Conservation (phyloP, 1,140 invertebrate genomes). For the Mamestra configurata region DNA sequence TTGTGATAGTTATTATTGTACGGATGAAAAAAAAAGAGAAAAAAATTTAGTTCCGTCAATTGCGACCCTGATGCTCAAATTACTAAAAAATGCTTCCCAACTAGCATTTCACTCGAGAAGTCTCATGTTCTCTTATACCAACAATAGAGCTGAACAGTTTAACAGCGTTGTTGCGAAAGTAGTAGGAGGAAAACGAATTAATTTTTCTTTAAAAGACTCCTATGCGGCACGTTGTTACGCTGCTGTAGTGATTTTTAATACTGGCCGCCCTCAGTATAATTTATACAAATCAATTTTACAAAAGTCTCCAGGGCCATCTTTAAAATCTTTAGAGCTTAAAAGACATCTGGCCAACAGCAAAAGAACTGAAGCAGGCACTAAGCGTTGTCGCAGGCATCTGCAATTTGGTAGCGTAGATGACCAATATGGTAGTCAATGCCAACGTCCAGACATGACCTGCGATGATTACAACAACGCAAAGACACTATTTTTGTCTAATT, state of each 20-base stretch:
- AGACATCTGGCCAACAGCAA: not conserved
- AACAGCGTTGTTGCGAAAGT: conserved; percentile 60
- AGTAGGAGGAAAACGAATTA: conserved; percentile 61
- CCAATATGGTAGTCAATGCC: not conserved
- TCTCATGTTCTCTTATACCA: conserved; percentile 43
- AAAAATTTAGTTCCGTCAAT: conserved; percentile 57
- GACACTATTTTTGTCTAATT: not conserved
- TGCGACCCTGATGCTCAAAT: conserved; percentile 4
- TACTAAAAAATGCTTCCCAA: conserved; percentile 23
- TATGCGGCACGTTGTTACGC: conserved; percentile 50
- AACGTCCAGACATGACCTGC: not conserved
- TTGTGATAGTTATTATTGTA: conserved; percentile 62
- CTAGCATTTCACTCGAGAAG: conserved; percentile 41
- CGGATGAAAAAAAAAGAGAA: conserved; percentile 41
- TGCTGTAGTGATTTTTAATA: conserved; percentile 1
- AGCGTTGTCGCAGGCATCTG: not conserved
- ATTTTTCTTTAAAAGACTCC: conserved; percentile 51
- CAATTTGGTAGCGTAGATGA: not conserved
- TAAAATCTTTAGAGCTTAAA: not conserved
- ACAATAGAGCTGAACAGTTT: conserved; percentile 58
- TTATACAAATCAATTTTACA: not conserved
- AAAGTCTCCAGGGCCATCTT: not conserved
- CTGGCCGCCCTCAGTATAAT: not conserved
- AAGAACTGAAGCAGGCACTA: too few species aligned
- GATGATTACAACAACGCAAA: not conserved